phyloP scores from a whole-genome alignment of 2,797 vertebrate genomes.

The Sylvia borin region DNA sequence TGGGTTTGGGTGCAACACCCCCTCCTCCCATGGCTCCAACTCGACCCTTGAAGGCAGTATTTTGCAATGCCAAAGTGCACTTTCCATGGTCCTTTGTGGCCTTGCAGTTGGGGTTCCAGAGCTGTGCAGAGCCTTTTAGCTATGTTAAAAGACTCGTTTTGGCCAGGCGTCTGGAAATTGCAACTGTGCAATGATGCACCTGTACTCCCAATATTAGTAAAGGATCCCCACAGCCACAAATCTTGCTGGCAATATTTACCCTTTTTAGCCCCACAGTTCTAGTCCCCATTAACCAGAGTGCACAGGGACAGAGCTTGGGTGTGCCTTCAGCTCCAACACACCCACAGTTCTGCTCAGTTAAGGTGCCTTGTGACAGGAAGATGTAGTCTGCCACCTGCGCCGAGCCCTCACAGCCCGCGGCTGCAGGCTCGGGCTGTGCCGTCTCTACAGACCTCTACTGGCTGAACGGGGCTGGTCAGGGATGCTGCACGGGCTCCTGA shows the following conservation, averaged over 20 bases:
- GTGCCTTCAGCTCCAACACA: background rate
- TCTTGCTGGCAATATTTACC: background rate
- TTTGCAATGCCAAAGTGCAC: background rate
- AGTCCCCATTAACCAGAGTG: background rate
- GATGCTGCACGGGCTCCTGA: background rate
- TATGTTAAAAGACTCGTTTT: background rate
- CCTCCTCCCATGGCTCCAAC: background rate
- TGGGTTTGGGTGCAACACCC: background rate
- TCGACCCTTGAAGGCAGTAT: background rate
- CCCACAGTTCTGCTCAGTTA: background rate
- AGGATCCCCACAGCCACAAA: background rate
- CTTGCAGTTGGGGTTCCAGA: background rate
- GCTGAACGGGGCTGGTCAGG: background rate
- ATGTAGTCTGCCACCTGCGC: background rate
- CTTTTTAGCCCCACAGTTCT: rapidly evolving
- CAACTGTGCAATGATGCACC: background rate
- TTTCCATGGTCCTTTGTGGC: background rate
- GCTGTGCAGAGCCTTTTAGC: background rate
- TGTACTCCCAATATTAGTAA: background rate
- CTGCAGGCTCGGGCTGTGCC: background rate
- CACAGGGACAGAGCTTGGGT: background rate
- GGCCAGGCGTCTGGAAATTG: no score
- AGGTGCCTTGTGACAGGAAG: background rate
- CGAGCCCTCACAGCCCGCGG: background rate
- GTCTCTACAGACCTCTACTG: background rate